phyloP scores from a whole-genome alignment of 1,140 invertebrate species.

The Ooceraea biroi region DNA sequence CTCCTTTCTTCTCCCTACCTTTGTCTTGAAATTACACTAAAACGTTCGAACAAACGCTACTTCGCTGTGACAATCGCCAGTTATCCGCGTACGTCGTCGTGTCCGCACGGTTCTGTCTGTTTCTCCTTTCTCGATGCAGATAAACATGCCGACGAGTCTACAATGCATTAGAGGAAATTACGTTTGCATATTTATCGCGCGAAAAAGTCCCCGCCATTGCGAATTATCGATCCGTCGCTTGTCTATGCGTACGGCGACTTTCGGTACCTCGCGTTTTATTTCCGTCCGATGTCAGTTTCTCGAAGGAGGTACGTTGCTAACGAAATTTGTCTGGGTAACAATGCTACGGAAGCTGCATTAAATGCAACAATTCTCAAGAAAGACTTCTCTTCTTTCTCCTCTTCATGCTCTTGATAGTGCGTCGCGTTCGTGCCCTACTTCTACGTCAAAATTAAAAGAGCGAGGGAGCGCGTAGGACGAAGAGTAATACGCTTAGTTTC shows the following conservation, averaged over 20 bases:
- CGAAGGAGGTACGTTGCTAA: not conserved
- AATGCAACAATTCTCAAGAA: not conserved
- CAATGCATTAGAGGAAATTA: not conserved
- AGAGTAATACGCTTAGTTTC: conserved; percentile 48
- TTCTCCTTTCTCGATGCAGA: not conserved
- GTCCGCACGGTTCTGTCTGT: not conserved
- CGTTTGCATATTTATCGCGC: not conserved
- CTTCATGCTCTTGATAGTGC: not conserved
- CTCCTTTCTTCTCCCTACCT: not conserved
- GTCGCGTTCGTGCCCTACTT: not conserved
- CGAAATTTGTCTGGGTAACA: not conserved
- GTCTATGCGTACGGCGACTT: not conserved
- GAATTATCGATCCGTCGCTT: not conserved
- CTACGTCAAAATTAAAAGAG: conserved; percentile 22
- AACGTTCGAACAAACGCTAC: not conserved
- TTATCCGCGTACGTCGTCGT: not conserved
- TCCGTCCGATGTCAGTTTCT: not conserved
- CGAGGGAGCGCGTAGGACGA: not conserved
- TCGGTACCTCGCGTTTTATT: not conserved
- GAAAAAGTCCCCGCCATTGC: not conserved
- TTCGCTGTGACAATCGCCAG: not conserved
- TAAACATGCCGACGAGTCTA: not conserved
- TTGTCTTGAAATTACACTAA: not conserved
- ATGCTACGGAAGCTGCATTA: not conserved
- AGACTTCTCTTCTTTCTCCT: not conserved